Evolutionary conservation across 2,113 vertebrate species (phyloP).

Genomic region (Leiothrix lutea): DNA sequence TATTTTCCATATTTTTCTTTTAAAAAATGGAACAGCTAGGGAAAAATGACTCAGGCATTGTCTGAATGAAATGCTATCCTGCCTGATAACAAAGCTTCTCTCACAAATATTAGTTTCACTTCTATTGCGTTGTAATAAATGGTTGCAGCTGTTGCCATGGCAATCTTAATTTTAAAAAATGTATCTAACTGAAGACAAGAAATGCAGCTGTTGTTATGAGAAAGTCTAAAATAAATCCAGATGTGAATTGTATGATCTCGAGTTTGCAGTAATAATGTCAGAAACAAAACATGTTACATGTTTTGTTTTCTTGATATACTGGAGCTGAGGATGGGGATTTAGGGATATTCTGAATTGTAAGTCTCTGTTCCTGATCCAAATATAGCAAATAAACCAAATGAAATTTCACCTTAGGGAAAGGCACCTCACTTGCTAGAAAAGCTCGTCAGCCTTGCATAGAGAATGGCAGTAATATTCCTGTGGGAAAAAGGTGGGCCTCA

Average conservation of each 20-base stretch:
- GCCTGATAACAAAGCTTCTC: slow-evolving; percentile 40
- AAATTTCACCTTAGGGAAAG: slow-evolving; percentile 4
- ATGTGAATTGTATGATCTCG: slow-evolving; percentile 27
- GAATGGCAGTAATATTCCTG: background rate
- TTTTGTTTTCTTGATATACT: background rate
- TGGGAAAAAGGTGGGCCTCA: background rate
- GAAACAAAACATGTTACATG: background rate
- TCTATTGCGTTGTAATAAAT: slow-evolving; percentile 67
- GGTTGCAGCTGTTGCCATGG: slow-evolving; percentile 73
- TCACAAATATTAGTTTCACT: slow-evolving; percentile 66
- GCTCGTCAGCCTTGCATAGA: background rate
- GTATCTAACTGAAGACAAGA: slow-evolving; percentile 63
- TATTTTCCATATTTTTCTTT: slow-evolving; percentile 19
- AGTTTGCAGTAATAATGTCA: background rate
- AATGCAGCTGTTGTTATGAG: slow-evolving; percentile 64
- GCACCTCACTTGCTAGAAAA: background rate
- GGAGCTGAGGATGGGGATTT: background rate
- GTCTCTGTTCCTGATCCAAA: background rate
- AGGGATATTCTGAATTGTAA: background rate
- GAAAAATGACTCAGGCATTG: background rate
- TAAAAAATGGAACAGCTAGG: background rate
- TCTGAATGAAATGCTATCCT: slow-evolving; percentile 42
- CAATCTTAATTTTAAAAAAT: slow-evolving; percentile 69
- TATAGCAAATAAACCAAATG: background rate
- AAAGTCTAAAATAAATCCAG: slow-evolving; percentile 55